phyloP scores from a whole-genome alignment of 2,113 vertebrate species.

The Panthera tigris region DNA sequence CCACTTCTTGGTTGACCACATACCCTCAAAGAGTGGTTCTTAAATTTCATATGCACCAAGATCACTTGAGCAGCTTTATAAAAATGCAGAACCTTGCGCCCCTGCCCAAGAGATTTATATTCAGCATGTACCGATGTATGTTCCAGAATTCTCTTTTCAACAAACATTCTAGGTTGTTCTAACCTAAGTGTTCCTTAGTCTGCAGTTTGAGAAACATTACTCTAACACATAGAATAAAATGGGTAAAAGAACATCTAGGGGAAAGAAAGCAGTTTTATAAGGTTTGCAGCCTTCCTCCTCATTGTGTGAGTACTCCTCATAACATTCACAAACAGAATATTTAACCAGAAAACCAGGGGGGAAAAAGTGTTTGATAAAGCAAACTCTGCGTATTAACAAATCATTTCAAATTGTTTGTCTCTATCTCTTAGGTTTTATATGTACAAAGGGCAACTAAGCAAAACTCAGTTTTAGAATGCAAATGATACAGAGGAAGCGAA shows the following conservation, averaged over 20 bases:
- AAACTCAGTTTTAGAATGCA: background rate
- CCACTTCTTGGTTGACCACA: background rate
- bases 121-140: background rate
- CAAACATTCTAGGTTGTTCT: background rate
- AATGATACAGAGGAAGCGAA: background rate
- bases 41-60: conserved; percentile 1
- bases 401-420: background rate
- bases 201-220: background rate
- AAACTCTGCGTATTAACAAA: background rate
- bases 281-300: background rate
- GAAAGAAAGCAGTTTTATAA: background rate
- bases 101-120: background rate
- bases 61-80: background rate
- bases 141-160: background rate
- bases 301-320: background rate
- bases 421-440: background rate
- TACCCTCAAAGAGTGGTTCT: background rate
- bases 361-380: background rate
- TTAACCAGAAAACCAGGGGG: background rate
- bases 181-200: background rate
- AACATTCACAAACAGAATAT: background rate
- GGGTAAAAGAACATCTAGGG: background rate
- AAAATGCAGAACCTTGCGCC: background rate
- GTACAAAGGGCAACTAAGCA: background rate
- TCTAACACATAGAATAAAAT: background rate